Evolutionary conservation across 2,113 vertebrate genomes (phyloP), one percentile per base, ranked within the genome.

Genomic region (Elaphurus davidianus): DNA sequence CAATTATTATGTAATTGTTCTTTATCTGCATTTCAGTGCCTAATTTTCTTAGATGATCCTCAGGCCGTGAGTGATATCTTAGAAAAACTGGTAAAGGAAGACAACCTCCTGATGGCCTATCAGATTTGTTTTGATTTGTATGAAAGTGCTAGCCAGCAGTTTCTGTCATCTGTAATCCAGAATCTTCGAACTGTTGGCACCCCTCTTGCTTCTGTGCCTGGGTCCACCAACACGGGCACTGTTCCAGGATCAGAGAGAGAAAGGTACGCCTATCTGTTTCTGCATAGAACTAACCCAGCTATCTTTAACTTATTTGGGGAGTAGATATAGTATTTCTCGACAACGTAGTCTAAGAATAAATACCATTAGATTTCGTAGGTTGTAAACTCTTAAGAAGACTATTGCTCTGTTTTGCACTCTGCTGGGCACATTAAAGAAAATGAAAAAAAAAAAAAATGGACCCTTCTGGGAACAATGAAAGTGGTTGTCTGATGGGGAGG

Each of bases 101-200:
- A 99, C 98, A 99, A 99, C 98, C 99, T 99, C 43, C 99, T 99
- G 86, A 99, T 99, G 99, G 99, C 99, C 43, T 99, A 99, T 98
- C 99, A 99, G 98, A 99, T 99, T 98, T 99, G 99, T 97, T 99
- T 99, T 96, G 99, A 99, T 98, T 98, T 99, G 85, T 99, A 99
- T 23, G 99, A 99, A 99, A 99, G 99, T 27, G 99, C 99, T 33
- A 99, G 99, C 98, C 99, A 99, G 98, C 99, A 99, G 99, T 99
- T 99, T 98, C 99, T 99, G 90, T 99, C 99, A 14, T 99, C 99
- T 8, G 99, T 99, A 84, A 99, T 99, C 97, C 99, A 99, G 98
- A 99, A 99, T 97, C 99, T 99, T 88, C 99, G 99, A 87, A 99
- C 99, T 0, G 99, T 99, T 71, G 99, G 99, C 64, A 99, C 99